Conservation (phyloP, 2,113 vertebrate species). For the Sebastes schlegelii region DNA sequence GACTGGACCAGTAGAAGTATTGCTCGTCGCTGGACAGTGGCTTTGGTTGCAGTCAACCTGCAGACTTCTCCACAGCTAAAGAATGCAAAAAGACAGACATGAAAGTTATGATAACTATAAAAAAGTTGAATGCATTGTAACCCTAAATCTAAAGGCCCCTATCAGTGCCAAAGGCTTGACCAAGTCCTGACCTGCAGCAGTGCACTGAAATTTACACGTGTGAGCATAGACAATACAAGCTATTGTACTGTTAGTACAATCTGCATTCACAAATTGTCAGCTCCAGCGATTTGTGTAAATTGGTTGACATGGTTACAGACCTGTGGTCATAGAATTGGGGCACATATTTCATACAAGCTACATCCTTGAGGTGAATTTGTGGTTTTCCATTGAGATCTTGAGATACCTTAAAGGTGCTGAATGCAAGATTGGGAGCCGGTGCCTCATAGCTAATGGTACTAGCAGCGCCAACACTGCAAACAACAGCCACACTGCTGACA, state of each 20-base stretch:
- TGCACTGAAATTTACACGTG: neutral
- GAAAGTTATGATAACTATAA: slow-evolving; percentile 4
- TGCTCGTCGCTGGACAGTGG: slow-evolving; percentile 20
- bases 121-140: neutral
- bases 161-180: slow-evolving; percentile 13
- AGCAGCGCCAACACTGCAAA: no score
- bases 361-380: neutral
- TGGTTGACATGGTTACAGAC: neutral
- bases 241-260: no score
- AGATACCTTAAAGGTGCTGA: no score
- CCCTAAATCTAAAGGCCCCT: neutral
- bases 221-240: neutral
- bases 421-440: no score
- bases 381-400: no score
- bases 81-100: slow-evolving; percentile 58
- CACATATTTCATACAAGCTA: neutral
- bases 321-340: neutral
- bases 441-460: no score
- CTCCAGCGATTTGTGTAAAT: neutral
- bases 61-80: slow-evolving; percentile 34
- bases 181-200: neutral
- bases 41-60: slow-evolving; percentile 16
- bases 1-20: slow-evolving; percentile 18
- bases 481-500: no score
- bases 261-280: neutral